Evolutionary conservation across 2,888 invertebrate species (phyloP), one percentile per base, ranked within the genome.

Genomic region (Exocentrus adspersus): DNA sequence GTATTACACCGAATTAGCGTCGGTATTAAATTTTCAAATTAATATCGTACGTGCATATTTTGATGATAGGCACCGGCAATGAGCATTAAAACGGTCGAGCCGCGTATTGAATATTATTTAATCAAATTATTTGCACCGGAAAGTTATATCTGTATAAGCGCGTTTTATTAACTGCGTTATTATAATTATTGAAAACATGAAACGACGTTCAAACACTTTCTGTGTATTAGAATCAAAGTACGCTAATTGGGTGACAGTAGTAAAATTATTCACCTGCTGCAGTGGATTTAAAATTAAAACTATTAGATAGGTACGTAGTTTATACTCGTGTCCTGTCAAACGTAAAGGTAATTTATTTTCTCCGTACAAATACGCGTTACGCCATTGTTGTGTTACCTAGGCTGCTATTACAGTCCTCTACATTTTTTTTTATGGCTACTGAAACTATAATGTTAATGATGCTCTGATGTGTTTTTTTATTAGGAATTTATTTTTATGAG

Each of bases 91-190:
- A 54, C 43, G 24, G 43, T 43, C 37, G n/a, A n/a, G n/a, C n/a
- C n/a, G n/a, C n/a, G 20, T 54, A 54, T 54, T 54, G 28, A 54
- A 54, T 54, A 42, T 54, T 28, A 54, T 54, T 54, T 54, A 24
- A 54, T 54, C 43, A 54, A 54, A 53, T 53, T 53, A 53, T 54
- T 43, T 54, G 53, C 20, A 16, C 28, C 19, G 17, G 17, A 51
- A 51, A 21, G 2, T 41, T 41, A 41, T 17, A 28, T 10, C 1
- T n/a, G 32, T 10, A 41, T n/a, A 41, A 50, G 4, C 14, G 12
- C 14, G 12, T 37, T 12, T 37, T 37, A 37, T 37, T 37, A 37
- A 37, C 37, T 12, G 12, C 5, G 37, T 14, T 2, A 12, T 37
- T n/a, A n/a, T n/a, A n/a, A n/a, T 30, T 2, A 37, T 37, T 37